These are phyloP conservation scores for Orgyia antiqua DNA, from an alignment of 2,888 invertebrate species.

Conservation along the genomic window DNA sequence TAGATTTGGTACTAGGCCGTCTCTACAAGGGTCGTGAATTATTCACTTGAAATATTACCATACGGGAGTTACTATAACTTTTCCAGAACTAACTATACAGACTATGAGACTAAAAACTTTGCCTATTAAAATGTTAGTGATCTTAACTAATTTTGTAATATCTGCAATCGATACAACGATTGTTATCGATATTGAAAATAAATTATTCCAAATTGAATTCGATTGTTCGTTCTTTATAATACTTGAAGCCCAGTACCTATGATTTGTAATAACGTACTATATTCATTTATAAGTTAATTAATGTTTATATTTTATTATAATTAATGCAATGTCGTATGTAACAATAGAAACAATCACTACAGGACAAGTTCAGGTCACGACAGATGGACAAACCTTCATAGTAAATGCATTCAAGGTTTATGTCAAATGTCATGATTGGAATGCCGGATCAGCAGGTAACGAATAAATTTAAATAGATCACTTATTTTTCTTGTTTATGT, in stretches of 20 bases:
- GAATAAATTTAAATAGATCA: slow-evolving; percentile 25
- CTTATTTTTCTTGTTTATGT: slow-evolving; percentile 17
- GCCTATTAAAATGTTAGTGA: too few species aligned
- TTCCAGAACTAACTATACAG: too few species aligned
- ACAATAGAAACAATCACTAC: slow-evolving; percentile 38
- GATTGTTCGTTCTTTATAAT: not conserved
- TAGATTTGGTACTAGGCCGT: too few species aligned
- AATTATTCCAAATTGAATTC: too few species aligned
- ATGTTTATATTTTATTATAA: slow-evolving; percentile 25
- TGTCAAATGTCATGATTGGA: slow-evolving; percentile 46
- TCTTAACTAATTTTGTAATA: too few species aligned
- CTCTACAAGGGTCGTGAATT: too few species aligned
- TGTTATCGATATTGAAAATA: too few species aligned
- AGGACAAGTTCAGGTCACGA: slow-evolving; percentile 37
- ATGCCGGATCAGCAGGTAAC: slow-evolving; percentile 30
- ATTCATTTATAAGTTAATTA: slow-evolving; percentile 20
- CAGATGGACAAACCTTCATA: slow-evolving; percentile 41
- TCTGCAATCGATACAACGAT: too few species aligned
- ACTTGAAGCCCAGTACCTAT: not conserved
- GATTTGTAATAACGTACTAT: not conserved
- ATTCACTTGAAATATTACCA: too few species aligned
- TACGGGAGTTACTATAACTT: too few species aligned
- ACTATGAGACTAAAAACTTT: too few species aligned
- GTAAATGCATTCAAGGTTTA: slow-evolving; percentile 34
- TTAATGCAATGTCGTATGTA: slow-evolving; percentile 25